Evolutionary conservation across 2,113 vertebrate species (phyloP).

Genomic region (Caranx melampygus): DNA sequence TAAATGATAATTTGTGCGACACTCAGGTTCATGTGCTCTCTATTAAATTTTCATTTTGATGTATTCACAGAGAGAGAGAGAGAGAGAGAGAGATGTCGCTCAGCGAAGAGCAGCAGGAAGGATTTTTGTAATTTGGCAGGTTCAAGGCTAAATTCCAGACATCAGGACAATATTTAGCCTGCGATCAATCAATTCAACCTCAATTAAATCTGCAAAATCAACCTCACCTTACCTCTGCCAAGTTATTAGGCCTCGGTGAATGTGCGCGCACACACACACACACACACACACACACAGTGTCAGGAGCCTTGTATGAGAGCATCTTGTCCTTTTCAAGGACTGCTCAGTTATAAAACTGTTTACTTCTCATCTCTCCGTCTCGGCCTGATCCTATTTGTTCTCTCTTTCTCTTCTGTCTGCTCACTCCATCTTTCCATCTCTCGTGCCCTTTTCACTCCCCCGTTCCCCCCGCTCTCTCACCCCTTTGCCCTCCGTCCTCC

Average conservation of each 20-base stretch:
- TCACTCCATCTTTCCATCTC: not conserved
- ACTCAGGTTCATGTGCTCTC: not conserved
- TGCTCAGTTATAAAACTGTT: slow-evolving; percentile 15
- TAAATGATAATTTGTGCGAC: not conserved
- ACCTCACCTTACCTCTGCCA: not conserved
- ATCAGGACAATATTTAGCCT: not conserved
- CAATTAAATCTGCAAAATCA: slow-evolving; percentile 12
- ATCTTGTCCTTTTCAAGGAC: slow-evolving; percentile 11
- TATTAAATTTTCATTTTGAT: not conserved
- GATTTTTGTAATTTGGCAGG: not conserved
- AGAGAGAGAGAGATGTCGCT: not conserved
- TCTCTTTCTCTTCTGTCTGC: not conserved
- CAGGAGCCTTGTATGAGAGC: not conserved
- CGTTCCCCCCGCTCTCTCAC: not conserved
- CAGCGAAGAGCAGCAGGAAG: not conserved
- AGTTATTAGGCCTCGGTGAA: not conserved
- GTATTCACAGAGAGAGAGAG: not conserved
- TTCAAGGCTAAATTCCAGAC: not conserved
- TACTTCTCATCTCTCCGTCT: not conserved
- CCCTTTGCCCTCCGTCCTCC: not conserved
- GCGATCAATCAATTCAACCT: not conserved
- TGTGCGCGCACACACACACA: not conserved
- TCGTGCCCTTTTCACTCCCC: not conserved
- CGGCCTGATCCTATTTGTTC: not conserved
- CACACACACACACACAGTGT: not conserved